Percentiles rank a stretch among this genome's conserved stretches.
Evolutionary conservation across 2,113 vertebrate species (phyloP).

Genomic region (Thunnus maccoyii): DNA sequence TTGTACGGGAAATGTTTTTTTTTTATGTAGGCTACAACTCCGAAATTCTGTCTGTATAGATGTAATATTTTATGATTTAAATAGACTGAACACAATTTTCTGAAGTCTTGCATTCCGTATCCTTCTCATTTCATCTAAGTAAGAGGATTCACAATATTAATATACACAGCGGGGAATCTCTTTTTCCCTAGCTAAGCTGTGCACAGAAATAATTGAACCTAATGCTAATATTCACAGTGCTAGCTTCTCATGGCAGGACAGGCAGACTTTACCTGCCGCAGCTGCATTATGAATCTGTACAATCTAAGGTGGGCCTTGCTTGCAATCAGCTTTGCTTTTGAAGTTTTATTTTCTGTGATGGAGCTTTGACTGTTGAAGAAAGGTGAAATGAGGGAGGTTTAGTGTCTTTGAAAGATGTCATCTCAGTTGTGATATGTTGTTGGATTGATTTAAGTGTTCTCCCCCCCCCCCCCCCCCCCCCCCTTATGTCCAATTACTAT

Average conservation of each 20-base stretch:
- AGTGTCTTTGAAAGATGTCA: background rate
- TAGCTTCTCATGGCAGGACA: background rate
- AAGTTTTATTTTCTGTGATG: conserved; percentile 1
- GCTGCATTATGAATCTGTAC: conserved; percentile 23
- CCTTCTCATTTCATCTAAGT: background rate
- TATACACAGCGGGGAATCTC: background rate
- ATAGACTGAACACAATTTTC: background rate
- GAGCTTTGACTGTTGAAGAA: background rate
- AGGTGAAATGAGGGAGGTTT: background rate
- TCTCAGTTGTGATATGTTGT: background rate
- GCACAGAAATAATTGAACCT: conserved; percentile 25
- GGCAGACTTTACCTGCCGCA: conserved; percentile 22
- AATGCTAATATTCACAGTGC: conserved; percentile 11
- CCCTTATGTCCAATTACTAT: background rate
- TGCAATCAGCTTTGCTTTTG: conserved; percentile 11
- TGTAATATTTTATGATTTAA: background rate
- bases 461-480: no score
- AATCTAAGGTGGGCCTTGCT: conserved; percentile 16
- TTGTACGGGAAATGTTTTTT: background rate
- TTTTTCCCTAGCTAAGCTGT: conserved; percentile 5
- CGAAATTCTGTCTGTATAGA: background rate
- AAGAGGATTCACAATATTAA: background rate
- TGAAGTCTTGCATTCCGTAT: background rate
- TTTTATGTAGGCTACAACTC: no score
- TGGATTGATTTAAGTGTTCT: no score